Evolutionary conservation across 2,888 invertebrate species (phyloP).

Genomic region (Hoplodrina ambigua): DNA sequence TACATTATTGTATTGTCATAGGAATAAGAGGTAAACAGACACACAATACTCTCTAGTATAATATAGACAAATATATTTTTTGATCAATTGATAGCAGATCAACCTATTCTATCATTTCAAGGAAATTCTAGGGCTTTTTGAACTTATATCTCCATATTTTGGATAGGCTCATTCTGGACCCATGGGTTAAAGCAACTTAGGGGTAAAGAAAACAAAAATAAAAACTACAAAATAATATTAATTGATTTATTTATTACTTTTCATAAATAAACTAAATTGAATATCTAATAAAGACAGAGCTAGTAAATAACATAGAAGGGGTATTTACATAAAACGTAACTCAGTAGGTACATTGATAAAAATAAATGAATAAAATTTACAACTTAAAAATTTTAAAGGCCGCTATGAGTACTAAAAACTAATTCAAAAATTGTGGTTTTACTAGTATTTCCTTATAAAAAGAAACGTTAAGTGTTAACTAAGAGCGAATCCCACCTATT

Average conservation of each 20-base stretch:
- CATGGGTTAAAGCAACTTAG: conserved; percentile 69
- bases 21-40: conserved; percentile 77
- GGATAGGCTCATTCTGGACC: conserved; percentile 76
- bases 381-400: conserved; percentile 82
- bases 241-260: conserved; percentile 87
- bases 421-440: conserved; percentile 70
- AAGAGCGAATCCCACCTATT: conserved; percentile 72
- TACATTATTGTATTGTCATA: conserved; percentile 80
- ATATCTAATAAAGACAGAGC: conserved; percentile 85
- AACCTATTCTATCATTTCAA: conserved; percentile 46
- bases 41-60: conserved; percentile 49
- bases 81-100: conserved; percentile 44
- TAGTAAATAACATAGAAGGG: conserved; percentile 83
- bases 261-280: conserved; percentile 89
- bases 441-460: conserved; percentile 69
- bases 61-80: conserved; percentile 61
- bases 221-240: conserved; percentile 78
- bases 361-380: conserved; percentile 85
- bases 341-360: conserved; percentile 75
- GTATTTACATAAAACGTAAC: conserved; percentile 87
- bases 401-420: conserved; percentile 75
- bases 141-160: conserved; percentile 62
- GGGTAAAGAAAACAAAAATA: conserved; percentile 68
- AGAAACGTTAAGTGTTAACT: conserved; percentile 70
- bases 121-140: conserved; percentile 60